Base-by-base conservation (phyloP, 2,797 vertebrate genomes). In the Limnodromus scolopaceus region DNA sequence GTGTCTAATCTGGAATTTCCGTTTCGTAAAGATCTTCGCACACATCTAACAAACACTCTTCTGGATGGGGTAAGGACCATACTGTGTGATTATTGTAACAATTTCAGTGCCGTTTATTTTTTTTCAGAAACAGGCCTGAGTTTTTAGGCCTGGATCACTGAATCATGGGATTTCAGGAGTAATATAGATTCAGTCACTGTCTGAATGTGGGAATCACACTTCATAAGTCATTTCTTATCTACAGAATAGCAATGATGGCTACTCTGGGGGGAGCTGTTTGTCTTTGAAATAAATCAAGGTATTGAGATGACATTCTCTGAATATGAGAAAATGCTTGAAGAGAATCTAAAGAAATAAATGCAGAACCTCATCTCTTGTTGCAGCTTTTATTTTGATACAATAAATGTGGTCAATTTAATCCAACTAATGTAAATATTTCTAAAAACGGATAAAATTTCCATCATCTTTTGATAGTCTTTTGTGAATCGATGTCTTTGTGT, bases 1-100 rank as follows among this genome's bases (percentile, higher is more conserved):
- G 98, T 99, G 82, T 98, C 98, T 80, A 99, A 99, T 96, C 97
- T 99, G 96, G 99, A 99, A 97, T 99, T 99, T 97, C 99, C 99
- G 1, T 99, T 99, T 98, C 99, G 99, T 96, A 99, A 99, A 98
- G 99, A 99, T 96, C 99, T 98, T 63, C 98, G 98, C 13, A 93
- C 97, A 30, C 99, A 99, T 97, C 98, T 99, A 84, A 66, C 98
- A 88, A 99, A 99, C 86, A 99, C 99, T 51, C 98, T 99, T 32
- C 96, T 99, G 96, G 99, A 99, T 71, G 99, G 99, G 98, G 99
- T 99, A 98, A 99, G 99, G 77, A 96, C 28, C 64, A 22, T 57
- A 11, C 10, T 76, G 16, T 70, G 10, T 38, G 32, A 39, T 57
- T 88, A 12, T 4, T 63, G 25, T 80, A 64, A 87, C 25, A 72